Evolutionary conservation across 2,888 invertebrate genomes (phyloP).

Genomic region (Lasioglossum figueresi): DNA sequence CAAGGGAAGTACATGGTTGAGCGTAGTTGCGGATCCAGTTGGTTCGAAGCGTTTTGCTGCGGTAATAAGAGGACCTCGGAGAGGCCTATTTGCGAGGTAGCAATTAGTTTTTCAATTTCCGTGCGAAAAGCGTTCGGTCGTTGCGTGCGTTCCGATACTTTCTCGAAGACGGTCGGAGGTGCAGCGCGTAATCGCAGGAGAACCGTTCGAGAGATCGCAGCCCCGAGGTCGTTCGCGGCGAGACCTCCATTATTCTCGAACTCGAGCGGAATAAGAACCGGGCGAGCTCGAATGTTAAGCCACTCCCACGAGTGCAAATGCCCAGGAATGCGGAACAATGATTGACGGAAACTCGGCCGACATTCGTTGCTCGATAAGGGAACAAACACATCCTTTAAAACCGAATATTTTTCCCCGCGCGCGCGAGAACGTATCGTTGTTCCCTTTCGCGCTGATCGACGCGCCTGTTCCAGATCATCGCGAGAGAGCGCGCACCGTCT

Average conservation of each 20-base stretch:
- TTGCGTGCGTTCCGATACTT: constrained; percentile 26
- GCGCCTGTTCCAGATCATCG: constrained; percentile 16
- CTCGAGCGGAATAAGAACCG: constrained; percentile 56
- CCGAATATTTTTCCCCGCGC: background rate
- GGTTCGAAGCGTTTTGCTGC: background rate
- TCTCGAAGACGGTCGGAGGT: constrained; percentile 37
- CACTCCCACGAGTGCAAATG: constrained; percentile 63
- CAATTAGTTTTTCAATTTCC: constrained; percentile 61
- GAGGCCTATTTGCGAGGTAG: background rate
- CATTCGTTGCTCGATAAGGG: constrained; percentile 33
- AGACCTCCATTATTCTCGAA: constrained; percentile 70
- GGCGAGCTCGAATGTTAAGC: constrained; percentile 52
- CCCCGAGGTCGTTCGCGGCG: constrained; percentile 65
- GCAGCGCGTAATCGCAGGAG: constrained; percentile 44
- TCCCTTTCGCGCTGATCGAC: constrained; percentile 13
- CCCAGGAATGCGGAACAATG: constrained; percentile 76
- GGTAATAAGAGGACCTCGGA: background rate
- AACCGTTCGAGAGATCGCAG: constrained; percentile 50
- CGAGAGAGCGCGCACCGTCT: constrained; percentile 8
- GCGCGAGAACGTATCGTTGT: background rate
- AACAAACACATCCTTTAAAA: constrained; percentile 8
- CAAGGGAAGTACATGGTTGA: background rate
- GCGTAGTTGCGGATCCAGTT: background rate
- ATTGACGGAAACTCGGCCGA: constrained; percentile 76
- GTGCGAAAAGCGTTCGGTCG: constrained; percentile 1